A percentile compares a stretch with the other conserved stretches of the same genome.
Conservation (phyloP, 1,140 invertebrate genomes). For the Samia ricini region DNA sequence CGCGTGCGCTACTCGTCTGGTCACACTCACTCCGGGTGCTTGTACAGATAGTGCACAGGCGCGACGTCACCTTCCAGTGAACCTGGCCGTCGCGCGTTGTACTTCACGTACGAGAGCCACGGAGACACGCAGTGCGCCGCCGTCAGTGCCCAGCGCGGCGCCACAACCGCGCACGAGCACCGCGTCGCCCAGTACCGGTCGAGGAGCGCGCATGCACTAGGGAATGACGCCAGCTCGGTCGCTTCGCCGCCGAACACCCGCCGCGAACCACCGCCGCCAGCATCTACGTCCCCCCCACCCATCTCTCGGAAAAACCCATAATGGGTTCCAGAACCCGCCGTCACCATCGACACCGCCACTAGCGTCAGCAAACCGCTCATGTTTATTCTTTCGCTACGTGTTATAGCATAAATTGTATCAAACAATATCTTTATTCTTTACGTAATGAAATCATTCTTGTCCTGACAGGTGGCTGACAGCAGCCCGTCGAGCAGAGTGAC, state of each 20-base stretch:
- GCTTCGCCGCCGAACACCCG: constrained; percentile 50
- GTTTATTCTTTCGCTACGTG: background rate
- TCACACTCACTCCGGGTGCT: constrained; percentile 46
- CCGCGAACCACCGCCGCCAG: constrained; percentile 19
- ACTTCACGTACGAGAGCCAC: constrained; percentile 48
- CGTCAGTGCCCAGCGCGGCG: constrained; percentile 51
- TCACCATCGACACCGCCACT: constrained; percentile 11
- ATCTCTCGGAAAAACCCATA: constrained; percentile 32
- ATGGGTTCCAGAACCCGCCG: constrained; percentile 5
- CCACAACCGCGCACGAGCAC: constrained; percentile 47
- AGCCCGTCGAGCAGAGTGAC: too few relatives aligned
- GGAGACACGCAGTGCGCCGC: constrained; percentile 56
- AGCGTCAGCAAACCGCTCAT: background rate
- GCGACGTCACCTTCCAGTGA: constrained; percentile 37
- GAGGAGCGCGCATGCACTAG: constrained; percentile 42
- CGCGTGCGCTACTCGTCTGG: background rate
- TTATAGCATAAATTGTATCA: background rate
- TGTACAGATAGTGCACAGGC: constrained; percentile 45
- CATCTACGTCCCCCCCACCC: constrained; percentile 1
- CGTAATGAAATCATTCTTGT: too few relatives aligned
- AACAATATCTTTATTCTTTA: background rate
- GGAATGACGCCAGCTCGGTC: constrained; percentile 28
- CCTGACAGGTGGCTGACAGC: too few relatives aligned
- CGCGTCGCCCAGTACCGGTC: constrained; percentile 44
- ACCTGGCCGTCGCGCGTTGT: constrained; percentile 41